These are phyloP conservation scores for Plusia festucae DNA, from an alignment of 2,888 invertebrate genomes.

Conservation along the genomic window DNA sequence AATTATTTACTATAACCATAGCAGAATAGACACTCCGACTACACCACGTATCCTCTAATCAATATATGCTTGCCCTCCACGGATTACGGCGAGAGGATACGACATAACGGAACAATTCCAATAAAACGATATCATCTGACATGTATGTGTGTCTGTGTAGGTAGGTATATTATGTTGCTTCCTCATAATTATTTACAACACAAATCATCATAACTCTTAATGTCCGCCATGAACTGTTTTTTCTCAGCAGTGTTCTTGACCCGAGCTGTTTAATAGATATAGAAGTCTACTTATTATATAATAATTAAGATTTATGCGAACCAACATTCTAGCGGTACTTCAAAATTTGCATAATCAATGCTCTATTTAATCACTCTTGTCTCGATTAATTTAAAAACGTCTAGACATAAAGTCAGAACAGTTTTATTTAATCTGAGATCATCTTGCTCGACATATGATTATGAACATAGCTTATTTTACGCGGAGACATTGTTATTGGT, in stretches of 20 bases:
- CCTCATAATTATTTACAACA: slow-evolving; percentile 24
- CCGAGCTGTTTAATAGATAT: background rate
- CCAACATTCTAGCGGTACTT: background rate
- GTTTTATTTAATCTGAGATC: slow-evolving; percentile 4
- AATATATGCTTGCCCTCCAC: slow-evolving; percentile 2
- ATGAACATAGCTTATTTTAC: background rate
- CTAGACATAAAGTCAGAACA: background rate
- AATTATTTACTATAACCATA: background rate
- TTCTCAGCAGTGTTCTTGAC: slow-evolving; percentile 6
- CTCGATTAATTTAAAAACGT: background rate
- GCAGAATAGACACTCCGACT: background rate
- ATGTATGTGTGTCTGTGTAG: slow-evolving; percentile 41
- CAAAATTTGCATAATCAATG: background rate
- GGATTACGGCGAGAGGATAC: slow-evolving; percentile 25
- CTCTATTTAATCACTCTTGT: background rate
- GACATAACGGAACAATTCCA: slow-evolving; percentile 36
- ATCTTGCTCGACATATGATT: slow-evolving; percentile 4
- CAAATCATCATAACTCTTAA: slow-evolving; percentile 9
- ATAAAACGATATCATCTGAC: slow-evolving; percentile 45
- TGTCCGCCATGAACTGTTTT: slow-evolving; percentile 5
- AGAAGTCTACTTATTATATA: background rate
- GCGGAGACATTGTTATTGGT: background rate
- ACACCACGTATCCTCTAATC: background rate
- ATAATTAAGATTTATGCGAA: background rate
- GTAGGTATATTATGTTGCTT: slow-evolving; percentile 36